A percentile compares a stretch with the other conserved stretches of the same genome.
phyloP scores from a whole-genome alignment of 2,888 invertebrate genomes.

The Tortrix viridana region DNA sequence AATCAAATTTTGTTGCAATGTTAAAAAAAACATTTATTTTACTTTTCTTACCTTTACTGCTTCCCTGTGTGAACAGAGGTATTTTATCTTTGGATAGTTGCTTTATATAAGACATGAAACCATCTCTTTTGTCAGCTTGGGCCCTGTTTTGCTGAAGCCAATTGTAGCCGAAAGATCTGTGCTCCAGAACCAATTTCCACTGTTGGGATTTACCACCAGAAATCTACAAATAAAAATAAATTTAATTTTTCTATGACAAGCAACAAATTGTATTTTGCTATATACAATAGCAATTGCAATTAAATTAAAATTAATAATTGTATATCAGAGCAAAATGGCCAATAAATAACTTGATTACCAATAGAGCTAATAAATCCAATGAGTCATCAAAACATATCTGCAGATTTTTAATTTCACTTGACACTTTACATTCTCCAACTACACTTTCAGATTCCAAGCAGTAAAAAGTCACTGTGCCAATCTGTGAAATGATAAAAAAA shows the following conservation, averaged over 20 bases:
- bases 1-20: no score
- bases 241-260: no score
- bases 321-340: no score
- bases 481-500: conserved; percentile 48
- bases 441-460: conserved; percentile 88
- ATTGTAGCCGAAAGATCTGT: conserved; percentile 88
- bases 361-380: conserved; percentile 80
- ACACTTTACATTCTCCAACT: conserved; percentile 87
- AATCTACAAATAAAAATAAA: conserved; percentile 78
- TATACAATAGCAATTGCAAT: not conserved
- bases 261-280: conserved; percentile 10
- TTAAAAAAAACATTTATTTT: no score
- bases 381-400: conserved; percentile 90
- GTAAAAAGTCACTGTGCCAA: conserved; percentile 87
- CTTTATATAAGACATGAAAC: conserved; percentile 79
- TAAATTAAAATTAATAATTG: not conserved
- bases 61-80: conserved; percentile 72
- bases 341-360: no score
- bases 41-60: conserved; percentile 66
- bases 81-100: conserved; percentile 81
- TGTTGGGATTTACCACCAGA: conserved; percentile 89
- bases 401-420: conserved; percentile 85
- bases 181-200: conserved; percentile 92
- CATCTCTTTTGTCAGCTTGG: conserved; percentile 71
- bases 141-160: conserved; percentile 83